Conservation (phyloP, 1,140 invertebrate genomes). For the Frieseomelitta varia region DNA sequence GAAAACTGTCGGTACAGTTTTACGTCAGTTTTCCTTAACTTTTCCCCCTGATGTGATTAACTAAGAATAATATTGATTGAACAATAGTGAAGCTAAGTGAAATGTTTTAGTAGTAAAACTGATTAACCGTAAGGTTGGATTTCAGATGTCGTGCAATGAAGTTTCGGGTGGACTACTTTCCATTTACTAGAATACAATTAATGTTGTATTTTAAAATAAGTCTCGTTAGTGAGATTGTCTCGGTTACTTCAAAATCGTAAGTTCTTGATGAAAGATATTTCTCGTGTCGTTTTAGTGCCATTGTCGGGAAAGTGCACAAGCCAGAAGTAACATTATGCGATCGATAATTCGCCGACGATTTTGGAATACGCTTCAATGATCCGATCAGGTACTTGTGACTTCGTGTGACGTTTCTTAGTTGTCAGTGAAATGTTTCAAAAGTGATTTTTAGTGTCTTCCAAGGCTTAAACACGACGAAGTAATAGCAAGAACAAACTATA, state of each 20-base stretch:
- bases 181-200: conserved; percentile 19
- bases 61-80: neutral
- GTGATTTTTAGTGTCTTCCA: conserved; percentile 35
- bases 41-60: conserved; percentile 1
- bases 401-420: neutral
- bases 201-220: conserved; percentile 33
- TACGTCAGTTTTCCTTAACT: conserved; percentile 48
- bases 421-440: conserved; percentile 38
- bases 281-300: neutral
- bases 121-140: conserved; percentile 34
- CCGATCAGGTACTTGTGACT: conserved; percentile 15
- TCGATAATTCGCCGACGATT: conserved; percentile 62
- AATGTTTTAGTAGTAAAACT: conserved; percentile 21
- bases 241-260: neutral
- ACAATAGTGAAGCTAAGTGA: conserved; percentile 14
- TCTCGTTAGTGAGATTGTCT: neutral
- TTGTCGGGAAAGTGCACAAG: conserved; percentile 23
- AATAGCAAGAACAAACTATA: conserved; percentile 24
- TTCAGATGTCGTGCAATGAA: conserved; percentile 32
- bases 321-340: conserved; percentile 55
- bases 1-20: conserved; percentile 57
- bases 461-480: neutral
- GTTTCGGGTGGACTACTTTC: conserved; percentile 42
- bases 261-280: neutral
- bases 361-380: conserved; percentile 42